Conservation (phyloP, 2,888 invertebrate species). For the Minunthozetes semirufus region DNA sequence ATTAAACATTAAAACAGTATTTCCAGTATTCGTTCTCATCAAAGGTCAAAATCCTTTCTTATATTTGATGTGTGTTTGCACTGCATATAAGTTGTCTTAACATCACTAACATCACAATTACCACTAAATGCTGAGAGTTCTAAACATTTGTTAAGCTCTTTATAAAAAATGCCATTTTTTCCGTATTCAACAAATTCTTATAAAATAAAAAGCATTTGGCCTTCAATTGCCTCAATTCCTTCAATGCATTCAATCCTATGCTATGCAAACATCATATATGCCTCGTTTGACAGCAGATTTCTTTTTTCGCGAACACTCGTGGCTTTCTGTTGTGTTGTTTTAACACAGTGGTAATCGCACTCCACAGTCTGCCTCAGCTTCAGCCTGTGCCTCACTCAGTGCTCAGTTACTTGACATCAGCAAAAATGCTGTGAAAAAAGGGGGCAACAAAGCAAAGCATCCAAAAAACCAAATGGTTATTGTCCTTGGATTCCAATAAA, state of each 20-base stretch:
- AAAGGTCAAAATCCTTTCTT: constrained; percentile 23
- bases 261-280: constrained; percentile 18
- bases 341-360: constrained; percentile 13
- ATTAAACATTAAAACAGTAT: constrained; percentile 11
- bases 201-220: constrained; percentile 11
- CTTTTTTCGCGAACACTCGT: constrained; percentile 6
- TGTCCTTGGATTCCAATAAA: constrained; percentile 6
- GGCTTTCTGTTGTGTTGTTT: constrained; percentile 16
- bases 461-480: constrained; percentile 6
- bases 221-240: no score
- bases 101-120: constrained; percentile 23
- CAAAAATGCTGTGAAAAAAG: constrained; percentile 1
- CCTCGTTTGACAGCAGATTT: constrained; percentile 11
- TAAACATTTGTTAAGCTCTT: constrained; percentile 13
- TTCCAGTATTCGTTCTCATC: constrained; percentile 14
- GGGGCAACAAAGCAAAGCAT: constrained; percentile 10
- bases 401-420: constrained; percentile 26
- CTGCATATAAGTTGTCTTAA: constrained; percentile 21
- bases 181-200: constrained; percentile 6
- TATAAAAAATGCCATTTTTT: constrained; percentile 4
- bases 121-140: not conserved
- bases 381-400: not conserved
- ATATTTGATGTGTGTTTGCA: constrained; percentile 2
- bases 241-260: no score
- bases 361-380: not conserved